phyloP scores from a whole-genome alignment of 2,797 vertebrate species.

The Dallia pectoralis region DNA sequence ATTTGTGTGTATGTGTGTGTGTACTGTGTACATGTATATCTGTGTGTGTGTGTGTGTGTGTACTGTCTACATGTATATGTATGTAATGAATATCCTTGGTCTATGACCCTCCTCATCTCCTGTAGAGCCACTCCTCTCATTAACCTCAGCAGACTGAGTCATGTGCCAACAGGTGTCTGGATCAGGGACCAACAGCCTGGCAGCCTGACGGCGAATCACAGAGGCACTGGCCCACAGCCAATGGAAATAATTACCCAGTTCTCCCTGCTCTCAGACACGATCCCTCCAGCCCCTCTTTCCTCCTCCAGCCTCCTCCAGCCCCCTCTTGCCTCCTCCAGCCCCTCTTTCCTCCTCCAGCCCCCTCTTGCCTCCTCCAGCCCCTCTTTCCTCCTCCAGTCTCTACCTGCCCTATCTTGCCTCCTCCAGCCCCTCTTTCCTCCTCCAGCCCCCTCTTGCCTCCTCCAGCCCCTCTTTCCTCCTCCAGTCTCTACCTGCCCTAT shows the following conservation, averaged over 20 bases:
- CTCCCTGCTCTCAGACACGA: slow-evolving; percentile 50
- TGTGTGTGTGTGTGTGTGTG: background rate
- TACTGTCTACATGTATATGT: too few relatives aligned
- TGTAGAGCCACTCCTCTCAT: slow-evolving; percentile 59
- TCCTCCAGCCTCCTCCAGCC: too few relatives aligned
- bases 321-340: too few relatives aligned
- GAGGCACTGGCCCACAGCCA: slow-evolving; percentile 60
- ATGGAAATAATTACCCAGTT: slow-evolving; percentile 70
- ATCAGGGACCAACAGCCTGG: slow-evolving; percentile 44
- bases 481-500: too few relatives aligned
- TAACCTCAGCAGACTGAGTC: slow-evolving; percentile 61
- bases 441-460: background rate
- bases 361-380: too few relatives aligned
- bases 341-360: background rate
- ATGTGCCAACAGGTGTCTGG: slow-evolving; percentile 70
- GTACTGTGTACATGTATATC: slow-evolving; percentile 17
- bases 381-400: too few relatives aligned
- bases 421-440: background rate
- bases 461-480: too few relatives aligned
- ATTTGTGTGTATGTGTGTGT: slow-evolving; percentile 1
- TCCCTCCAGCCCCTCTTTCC: too few relatives aligned
- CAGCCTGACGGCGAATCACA: too few relatives aligned
- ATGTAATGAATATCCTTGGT: too few relatives aligned
- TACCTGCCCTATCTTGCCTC: too few relatives aligned
- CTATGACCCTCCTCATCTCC: background rate